Conservation (phyloP, 2,113 vertebrate genomes). For the Hemicordylus capensis region DNA sequence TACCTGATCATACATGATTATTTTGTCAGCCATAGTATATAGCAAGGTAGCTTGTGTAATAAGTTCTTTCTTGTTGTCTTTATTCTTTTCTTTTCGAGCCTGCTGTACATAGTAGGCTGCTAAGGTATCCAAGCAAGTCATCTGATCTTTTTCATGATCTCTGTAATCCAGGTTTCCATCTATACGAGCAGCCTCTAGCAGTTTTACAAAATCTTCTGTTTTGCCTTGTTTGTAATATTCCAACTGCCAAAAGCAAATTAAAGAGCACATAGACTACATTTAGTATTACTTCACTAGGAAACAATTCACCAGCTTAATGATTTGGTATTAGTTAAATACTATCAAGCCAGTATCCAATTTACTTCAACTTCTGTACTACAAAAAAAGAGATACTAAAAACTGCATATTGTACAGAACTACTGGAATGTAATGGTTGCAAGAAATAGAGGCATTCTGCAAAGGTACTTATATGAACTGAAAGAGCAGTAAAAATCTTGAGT, state of each 20-base stretch:
- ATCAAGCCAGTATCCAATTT: background rate
- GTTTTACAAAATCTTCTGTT: slow-evolving; percentile 98
- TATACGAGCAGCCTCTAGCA: slow-evolving; percentile 96
- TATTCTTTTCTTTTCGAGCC: slow-evolving; percentile 97
- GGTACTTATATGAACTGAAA: background rate
- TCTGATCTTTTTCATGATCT: slow-evolving; percentile 99
- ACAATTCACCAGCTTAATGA: background rate
- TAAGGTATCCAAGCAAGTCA: slow-evolving; percentile 97
- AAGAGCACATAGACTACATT: background rate
- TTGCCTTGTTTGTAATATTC: slow-evolving; percentile 99
- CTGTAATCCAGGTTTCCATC: slow-evolving; percentile 98
- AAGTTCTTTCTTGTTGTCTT: slow-evolving; percentile 98
- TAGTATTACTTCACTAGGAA: background rate
- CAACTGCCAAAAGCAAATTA: slow-evolving; percentile 77
- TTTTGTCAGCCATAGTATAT: slow-evolving; percentile 99
- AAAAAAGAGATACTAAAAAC: background rate
- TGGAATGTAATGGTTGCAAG: background rate
- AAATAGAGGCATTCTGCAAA: background rate
- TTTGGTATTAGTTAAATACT: background rate
- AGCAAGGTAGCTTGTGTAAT: slow-evolving; percentile 97
- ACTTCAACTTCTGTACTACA: background rate
- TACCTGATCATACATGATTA: slow-evolving; percentile 99
- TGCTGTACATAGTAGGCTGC: slow-evolving; percentile 99
- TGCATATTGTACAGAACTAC: no score
- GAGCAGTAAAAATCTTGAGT: background rate